phyloP scores from a whole-genome alignment of 2,888 invertebrate species.

The Heterodera filipjevi region DNA sequence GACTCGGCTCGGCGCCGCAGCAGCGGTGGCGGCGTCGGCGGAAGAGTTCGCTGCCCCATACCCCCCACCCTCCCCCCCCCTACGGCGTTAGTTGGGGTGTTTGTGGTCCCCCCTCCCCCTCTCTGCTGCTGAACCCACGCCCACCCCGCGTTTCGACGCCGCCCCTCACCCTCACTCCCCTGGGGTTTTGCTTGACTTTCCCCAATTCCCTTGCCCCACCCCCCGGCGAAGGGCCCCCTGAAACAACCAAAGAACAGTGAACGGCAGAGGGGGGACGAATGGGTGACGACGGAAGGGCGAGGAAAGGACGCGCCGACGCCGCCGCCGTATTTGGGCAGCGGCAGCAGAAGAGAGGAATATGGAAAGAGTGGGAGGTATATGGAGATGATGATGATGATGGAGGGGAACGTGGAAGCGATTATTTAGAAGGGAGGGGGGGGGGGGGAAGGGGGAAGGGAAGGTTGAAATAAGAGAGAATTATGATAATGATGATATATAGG shows the following conservation, averaged over 20 bases:
- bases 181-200: too few species aligned
- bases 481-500: too few species aligned
- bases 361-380: neutral
- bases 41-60: neutral
- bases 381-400: neutral
- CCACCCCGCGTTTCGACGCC: too few species aligned
- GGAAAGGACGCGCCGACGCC: neutral
- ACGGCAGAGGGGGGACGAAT: neutral
- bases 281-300: neutral
- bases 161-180: neutral
- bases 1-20: neutral
- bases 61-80: too few species aligned
- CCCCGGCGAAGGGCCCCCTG: neutral
- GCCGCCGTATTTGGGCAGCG: neutral
- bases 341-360: neutral
- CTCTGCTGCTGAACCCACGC: neutral
- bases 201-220: neutral
- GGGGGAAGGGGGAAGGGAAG: too few species aligned
- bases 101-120: neutral
- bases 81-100: too few species aligned
- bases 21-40: neutral
- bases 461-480: too few species aligned
- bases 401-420: neutral
- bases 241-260: conserved; percentile 1
- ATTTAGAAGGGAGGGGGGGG: neutral